Base-by-base conservation (phyloP, 2,888 invertebrate genomes). In the Anoncus sp. region DNA sequence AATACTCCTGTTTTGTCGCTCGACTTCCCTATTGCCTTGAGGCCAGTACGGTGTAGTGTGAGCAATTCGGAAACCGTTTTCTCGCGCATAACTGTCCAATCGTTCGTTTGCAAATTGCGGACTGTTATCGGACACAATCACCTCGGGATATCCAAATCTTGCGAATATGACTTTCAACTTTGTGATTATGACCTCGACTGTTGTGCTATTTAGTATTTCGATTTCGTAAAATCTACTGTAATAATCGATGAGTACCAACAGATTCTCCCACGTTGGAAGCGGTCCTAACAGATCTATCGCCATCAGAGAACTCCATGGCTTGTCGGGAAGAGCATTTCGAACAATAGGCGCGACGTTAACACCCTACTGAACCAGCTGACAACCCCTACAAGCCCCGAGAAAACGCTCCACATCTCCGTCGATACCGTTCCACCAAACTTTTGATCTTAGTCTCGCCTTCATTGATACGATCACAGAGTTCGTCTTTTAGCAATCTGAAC, bases 401-500 rank as follows among this genome's bases (percentile, higher is more conserved):
- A 66, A 59, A 1, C 57, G 75, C 67, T 84, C 83, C 0, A 77
- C 81, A 16, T 84, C 80, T 18, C 76, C 82, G 22, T 84, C 82
- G 3, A 83, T 75, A 0, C 74, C 78, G 0, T 22, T 27, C 83
- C 84, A 85, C 84, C 83, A 85, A 1, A 85, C 82, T 49, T 85
- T 84, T 27, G 60, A 53, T 3, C 83, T 10, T 10, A 84, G 35
- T n/a, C 81, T 18, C 16, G 75, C 22, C 70, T 84, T 81, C 79
- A 83, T 82, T 0, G 76, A 51, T 0, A 82, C 81, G 7, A 77
- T 83, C 12, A n/a, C 62, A n/a, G 3, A 47, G 18, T 31, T 62
- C 47, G 7, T 62, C 62, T 31, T 47, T 16, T 9, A 62, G 2
- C 12, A 62, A 12, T 62, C 18, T 27, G 31, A 31, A 62, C 18